Base-by-base conservation (phyloP, 2,113 vertebrate species). In the Pseudorectes ferrugineus region DNA sequence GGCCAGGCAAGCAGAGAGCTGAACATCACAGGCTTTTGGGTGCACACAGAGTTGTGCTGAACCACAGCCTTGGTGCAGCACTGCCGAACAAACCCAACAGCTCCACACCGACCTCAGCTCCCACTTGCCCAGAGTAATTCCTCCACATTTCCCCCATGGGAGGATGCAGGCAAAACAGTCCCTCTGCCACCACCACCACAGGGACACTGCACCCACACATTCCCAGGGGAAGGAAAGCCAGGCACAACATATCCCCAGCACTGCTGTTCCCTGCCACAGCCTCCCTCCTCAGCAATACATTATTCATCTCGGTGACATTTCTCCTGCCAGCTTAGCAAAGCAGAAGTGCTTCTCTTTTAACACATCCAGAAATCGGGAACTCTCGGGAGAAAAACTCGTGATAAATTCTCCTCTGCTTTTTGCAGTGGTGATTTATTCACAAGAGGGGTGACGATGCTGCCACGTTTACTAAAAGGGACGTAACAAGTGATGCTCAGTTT, bases 261-360 rank as follows among this genome's bases (percentile, higher is more conserved):
- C 1, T 38, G 72, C 77, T 54, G 52, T 4, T 55, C 68, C 66
- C 46, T 73, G 55, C 88, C 10, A 1, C 2, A 36, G n/a, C 79
- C 72, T 74, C 42, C 55, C 72, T 65, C 46, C 46, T 33, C 14
- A 1, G 20, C 84, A 28, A 40, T 7, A 1, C 40, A 26, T 58
- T 62, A 49, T 54, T 78, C 35, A 55, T n/a, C 62, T 26, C 3
- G 0, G 17, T 20, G n/a, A 12, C 20, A 18, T 8, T 29, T 46
- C 77, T 42, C 63, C 81, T 62, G 61, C 82, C 79, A 61, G 19
- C 40, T 86, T 54, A 82, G 87, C 76, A 80, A 76, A 89, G 46
- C 57, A 63, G 25, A 58, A 95, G 48, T 40, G n/a, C 51, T 62
- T 21, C 42, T 89, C 48, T 51, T 72, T 48, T 12, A 67, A 65